A percentile compares a stretch with the other conserved stretches of the same genome.
phyloP scores from a whole-genome alignment of 2,797 vertebrate species.

The Clarias laeviceps region DNA sequence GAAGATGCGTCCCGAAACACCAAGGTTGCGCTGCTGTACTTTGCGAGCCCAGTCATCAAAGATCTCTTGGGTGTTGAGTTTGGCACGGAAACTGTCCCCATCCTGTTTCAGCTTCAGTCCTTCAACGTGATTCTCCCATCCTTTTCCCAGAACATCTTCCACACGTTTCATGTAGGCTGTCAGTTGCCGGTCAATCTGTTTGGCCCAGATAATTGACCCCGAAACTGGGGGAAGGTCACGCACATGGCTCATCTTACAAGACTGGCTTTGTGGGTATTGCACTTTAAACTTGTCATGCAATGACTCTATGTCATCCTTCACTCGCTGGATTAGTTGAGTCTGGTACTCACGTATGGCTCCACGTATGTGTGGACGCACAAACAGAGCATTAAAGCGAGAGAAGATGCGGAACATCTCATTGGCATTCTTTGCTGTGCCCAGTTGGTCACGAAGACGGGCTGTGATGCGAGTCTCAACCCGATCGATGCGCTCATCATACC shows the following conservation, averaged over 20 bases:
- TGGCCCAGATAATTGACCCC: conserved; percentile 98
- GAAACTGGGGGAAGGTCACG: conserved; percentile 95
- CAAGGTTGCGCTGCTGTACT: conserved; percentile 97
- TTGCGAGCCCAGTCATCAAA: conserved; percentile 99
- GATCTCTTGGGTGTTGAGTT: conserved; percentile 98
- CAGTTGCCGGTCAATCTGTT: conserved; percentile 97
- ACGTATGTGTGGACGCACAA: conserved; percentile 95
- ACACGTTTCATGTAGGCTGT: conserved; percentile 99
- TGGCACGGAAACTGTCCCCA: conserved; percentile 97
- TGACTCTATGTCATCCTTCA: conserved; percentile 97
- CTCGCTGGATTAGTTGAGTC: conserved; percentile 95
- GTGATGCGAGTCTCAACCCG: conserved; percentile 98
- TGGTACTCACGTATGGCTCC: conserved; percentile 98
- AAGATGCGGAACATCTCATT: conserved; percentile 99
- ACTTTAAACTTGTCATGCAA: conserved; percentile 99
- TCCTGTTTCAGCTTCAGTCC: conserved; percentile 99
- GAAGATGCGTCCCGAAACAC: conserved; percentile 96
- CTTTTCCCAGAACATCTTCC: conserved; percentile 96
- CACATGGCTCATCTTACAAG: conserved; percentile 98
- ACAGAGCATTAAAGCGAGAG: conserved; percentile 96
- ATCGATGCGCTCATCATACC: conserved; percentile 96
- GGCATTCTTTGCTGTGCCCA: conserved; percentile 97
- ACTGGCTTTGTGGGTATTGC: conserved; percentile 97
- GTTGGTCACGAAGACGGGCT: conserved; percentile 92
- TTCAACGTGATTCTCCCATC: conserved; percentile 99